phyloP scores from a whole-genome alignment of 2,888 invertebrate genomes.

The Galerucella pusilla region DNA sequence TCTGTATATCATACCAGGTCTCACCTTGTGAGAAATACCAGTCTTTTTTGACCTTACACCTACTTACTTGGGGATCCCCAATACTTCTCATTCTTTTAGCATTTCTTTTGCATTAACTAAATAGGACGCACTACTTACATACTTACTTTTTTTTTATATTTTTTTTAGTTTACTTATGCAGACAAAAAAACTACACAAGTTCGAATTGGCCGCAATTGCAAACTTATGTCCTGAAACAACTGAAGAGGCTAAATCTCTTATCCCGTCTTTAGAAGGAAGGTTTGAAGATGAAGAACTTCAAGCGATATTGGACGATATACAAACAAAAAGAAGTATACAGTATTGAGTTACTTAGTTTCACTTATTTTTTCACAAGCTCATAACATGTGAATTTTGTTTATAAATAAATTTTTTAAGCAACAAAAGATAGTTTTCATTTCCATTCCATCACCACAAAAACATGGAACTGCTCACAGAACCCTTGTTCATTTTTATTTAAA shows the following conservation, averaged over 20 bases:
- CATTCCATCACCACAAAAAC: too few relatives aligned
- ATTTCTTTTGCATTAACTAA: too few relatives aligned
- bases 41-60: too few relatives aligned
- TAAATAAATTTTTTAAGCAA: neutral
- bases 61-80: too few relatives aligned
- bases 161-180: slow-evolving; percentile 84
- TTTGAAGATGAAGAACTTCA: slow-evolving; percentile 99
- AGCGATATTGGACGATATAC: slow-evolving; percentile 96
- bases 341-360: slow-evolving; percentile 70
- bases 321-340: slow-evolving; percentile 97
- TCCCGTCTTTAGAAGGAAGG: slow-evolving; percentile 96
- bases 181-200: slow-evolving; percentile 93
- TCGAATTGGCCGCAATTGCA: slow-evolving; percentile 96
- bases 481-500: too few relatives aligned
- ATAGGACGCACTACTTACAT: too few relatives aligned
- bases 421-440: too few relatives aligned
- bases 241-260: slow-evolving; percentile 97
- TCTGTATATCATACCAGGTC: too few relatives aligned
- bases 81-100: too few relatives aligned
- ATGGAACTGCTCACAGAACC: too few relatives aligned
- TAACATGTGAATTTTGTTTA: neutral
- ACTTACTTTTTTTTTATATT: slow-evolving; percentile 15
- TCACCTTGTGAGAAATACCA: too few relatives aligned
- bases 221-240: slow-evolving; percentile 99
- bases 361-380: too few relatives aligned